phyloP scores from a whole-genome alignment of 2,797 vertebrate genomes.

The Poecilia velifera region DNA sequence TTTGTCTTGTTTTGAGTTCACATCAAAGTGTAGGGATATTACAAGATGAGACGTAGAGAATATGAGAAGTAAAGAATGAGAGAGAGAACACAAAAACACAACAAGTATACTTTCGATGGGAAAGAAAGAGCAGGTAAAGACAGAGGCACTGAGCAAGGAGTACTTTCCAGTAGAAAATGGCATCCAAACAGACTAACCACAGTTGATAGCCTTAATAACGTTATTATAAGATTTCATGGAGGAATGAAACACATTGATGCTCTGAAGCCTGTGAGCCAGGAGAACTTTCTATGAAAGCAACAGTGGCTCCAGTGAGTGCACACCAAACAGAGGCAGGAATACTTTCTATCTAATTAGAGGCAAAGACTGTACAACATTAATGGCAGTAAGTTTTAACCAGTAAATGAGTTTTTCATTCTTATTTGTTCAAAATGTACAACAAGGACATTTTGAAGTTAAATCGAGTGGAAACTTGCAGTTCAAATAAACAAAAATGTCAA shows the following conservation, averaged over 20 bases:
- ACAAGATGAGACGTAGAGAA: neutral
- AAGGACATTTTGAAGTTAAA: neutral
- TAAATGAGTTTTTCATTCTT: no score
- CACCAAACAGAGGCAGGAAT: neutral
- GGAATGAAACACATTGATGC: no score
- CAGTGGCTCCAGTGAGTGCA: neutral
- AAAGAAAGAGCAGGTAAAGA: neutral
- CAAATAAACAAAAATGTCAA: neutral
- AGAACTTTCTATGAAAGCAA: neutral
- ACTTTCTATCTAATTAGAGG: neutral
- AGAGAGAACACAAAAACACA: neutral
- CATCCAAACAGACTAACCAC: no score
- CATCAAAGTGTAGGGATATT: neutral
- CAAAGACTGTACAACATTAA: neutral
- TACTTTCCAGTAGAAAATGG: no score
- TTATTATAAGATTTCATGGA: no score
- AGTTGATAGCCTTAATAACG: no score
- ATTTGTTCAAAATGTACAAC: neutral
- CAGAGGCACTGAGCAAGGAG: neutral
- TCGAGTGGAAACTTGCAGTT: neutral
- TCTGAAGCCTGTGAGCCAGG: no score
- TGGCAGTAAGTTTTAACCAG: no score
- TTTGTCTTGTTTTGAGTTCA: neutral
- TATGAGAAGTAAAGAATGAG: neutral
- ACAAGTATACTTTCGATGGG: neutral